Conservation (phyloP, 2,113 vertebrate genomes). For the Pseudonaja textilis region DNA sequence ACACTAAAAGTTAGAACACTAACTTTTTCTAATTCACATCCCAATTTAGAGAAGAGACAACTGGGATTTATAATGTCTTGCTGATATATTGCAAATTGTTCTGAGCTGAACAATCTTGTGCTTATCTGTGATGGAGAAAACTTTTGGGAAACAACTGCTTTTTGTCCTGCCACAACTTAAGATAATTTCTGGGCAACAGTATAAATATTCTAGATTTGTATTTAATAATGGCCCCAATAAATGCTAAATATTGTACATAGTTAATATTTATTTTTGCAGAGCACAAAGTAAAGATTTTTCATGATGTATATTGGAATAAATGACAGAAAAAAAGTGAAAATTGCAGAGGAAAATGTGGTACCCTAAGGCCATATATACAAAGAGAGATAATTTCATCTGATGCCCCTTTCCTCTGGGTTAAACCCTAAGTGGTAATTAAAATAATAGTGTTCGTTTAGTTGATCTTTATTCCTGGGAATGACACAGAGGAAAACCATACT, state of each 20-base stretch:
- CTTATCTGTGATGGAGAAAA: neutral
- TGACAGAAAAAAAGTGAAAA: neutral
- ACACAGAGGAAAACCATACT: neutral
- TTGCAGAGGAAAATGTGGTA: neutral
- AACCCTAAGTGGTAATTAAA: neutral
- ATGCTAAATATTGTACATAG: neutral
- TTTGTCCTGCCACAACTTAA: neutral
- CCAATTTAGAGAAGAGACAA: neutral
- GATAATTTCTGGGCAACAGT: neutral
- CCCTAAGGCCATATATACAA: neutral
- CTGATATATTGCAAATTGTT: neutral
- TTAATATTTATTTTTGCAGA: neutral
- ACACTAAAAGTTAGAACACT: neutral
- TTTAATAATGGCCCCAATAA: neutral
- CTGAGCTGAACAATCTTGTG: neutral
- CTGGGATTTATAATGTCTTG: neutral
- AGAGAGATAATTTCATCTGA: neutral
- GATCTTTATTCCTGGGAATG: neutral
- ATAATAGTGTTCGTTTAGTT: neutral
- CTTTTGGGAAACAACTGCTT: neutral
- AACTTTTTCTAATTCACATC: neutral
- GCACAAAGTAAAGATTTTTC: neutral
- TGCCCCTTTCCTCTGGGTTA: neutral
- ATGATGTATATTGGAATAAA: neutral
- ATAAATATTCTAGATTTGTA: neutral